Evolutionary conservation across 1,140 invertebrate species (phyloP).

Genomic region (Aphelinus certus): DNA sequence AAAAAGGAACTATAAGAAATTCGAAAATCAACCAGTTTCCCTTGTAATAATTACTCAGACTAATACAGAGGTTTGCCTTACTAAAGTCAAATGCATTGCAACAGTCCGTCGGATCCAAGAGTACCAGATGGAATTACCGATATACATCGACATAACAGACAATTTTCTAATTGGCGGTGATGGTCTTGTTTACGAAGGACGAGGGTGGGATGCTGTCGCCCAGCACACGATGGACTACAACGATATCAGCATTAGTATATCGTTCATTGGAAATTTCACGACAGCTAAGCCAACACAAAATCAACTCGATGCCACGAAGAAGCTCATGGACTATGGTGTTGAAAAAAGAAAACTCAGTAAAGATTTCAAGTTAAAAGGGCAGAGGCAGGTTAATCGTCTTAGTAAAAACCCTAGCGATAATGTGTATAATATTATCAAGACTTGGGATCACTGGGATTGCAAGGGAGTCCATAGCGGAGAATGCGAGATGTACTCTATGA

Average conservation of each 20-base stretch:
- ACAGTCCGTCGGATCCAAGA: slow-evolving; percentile 72
- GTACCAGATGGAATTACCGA: slow-evolving; percentile 80
- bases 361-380: slow-evolving; percentile 74
- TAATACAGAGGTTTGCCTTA: slow-evolving; percentile 66
- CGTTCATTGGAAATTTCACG: slow-evolving; percentile 67
- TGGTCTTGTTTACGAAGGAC: slow-evolving; percentile 77
- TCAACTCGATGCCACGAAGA: slow-evolving; percentile 70
- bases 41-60: slow-evolving; percentile 83
- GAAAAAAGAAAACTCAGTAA: slow-evolving; percentile 67
- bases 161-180: slow-evolving; percentile 84
- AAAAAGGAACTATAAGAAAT: slow-evolving; percentile 52
- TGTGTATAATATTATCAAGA: neutral
- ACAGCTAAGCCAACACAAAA: slow-evolving; percentile 13
- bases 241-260: slow-evolving; percentile 76
- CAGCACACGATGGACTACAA: slow-evolving; percentile 80
- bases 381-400: slow-evolving; percentile 65
- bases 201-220: slow-evolving; percentile 77
- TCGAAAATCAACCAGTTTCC: slow-evolving; percentile 71
- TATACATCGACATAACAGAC: slow-evolving; percentile 70
- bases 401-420: neutral
- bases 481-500: neutral
- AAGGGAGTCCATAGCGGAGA: neutral
- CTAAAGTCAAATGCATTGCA: slow-evolving; percentile 60
- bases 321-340: slow-evolving; percentile 73
- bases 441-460: slow-evolving; percentile 5